phyloP scores from a whole-genome alignment of 2,797 vertebrate species.

The Hypotaenidia okinawae region DNA sequence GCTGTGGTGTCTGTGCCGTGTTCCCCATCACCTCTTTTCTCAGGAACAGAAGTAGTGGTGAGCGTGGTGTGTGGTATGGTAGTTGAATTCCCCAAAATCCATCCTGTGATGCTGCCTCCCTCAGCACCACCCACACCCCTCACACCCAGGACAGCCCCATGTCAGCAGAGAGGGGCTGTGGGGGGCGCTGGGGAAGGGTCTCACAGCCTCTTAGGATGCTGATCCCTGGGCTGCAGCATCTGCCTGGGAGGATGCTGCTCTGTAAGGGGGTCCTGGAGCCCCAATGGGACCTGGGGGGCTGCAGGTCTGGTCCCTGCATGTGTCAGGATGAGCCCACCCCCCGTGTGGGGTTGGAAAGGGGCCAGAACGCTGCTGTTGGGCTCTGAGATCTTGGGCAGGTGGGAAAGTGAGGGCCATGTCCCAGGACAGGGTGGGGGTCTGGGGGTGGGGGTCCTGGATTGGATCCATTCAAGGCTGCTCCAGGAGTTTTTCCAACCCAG shows the following conservation, averaged over 20 bases:
- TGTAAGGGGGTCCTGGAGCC: neutral
- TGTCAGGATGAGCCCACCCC: neutral
- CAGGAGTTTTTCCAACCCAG: neutral
- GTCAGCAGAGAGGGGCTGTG: neutral
- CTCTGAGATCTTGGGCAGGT: neutral
- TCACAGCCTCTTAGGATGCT: neutral
- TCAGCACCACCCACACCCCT: accelerated
- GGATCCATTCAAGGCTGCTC: neutral
- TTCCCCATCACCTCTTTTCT: neutral
- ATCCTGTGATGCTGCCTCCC: neutral
- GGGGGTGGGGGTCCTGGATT: neutral
- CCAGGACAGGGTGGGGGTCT: neutral
- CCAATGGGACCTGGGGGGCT: neutral
- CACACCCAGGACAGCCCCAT: accelerated
- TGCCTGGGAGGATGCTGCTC: neutral
- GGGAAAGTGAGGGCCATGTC: neutral
- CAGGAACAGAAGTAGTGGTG: neutral
- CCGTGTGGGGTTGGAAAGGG: accelerated
- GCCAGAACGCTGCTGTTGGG: neutral
- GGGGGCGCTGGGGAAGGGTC: neutral
- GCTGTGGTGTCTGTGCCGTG: accelerated
- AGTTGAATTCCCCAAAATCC: neutral
- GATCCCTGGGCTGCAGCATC: neutral
- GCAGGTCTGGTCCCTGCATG: accelerated
- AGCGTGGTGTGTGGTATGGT: accelerated